A percentile compares a stretch with the other conserved stretches of the same genome.
Evolutionary conservation across 2,113 vertebrate genomes (phyloP).

Genomic region (Gymnobelideus leadbeateri): DNA sequence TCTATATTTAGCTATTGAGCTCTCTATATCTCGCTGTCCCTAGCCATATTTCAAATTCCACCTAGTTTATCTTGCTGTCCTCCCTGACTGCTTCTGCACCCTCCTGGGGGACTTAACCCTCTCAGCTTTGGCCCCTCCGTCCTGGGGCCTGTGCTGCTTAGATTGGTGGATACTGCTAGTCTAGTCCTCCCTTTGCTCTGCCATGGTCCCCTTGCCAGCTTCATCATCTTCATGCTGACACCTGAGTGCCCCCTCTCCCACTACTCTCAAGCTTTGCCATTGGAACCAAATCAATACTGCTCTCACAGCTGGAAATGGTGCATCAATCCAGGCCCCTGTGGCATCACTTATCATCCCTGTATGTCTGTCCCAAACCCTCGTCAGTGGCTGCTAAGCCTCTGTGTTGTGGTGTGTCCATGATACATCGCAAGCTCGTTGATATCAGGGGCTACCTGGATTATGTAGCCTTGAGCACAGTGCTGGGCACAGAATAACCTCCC

Average conservation of each 20-base stretch:
- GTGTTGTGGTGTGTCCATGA: neutral
- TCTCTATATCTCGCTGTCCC: neutral
- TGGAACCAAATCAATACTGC: neutral
- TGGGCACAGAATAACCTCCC: neutral
- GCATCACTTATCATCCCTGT: neutral
- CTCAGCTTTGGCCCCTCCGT: neutral
- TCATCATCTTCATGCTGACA: neutral
- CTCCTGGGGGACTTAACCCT: neutral
- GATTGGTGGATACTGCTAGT: neutral
- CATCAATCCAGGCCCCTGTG: too few relatives aligned
- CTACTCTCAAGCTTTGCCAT: neutral
- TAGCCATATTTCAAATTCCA: neutral
- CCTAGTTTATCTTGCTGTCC: neutral
- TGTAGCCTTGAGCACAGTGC: neutral
- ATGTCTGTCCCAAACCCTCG: neutral
- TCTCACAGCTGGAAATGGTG: neutral
- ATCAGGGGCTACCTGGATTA: neutral
- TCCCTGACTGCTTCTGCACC: neutral
- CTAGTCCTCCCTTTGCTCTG: neutral
- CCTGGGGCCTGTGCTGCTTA: neutral
- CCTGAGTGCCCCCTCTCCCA: neutral
- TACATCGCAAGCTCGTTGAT: neutral
- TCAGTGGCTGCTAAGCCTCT: neutral
- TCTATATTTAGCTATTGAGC: neutral
- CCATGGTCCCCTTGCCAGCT: neutral